Evolutionary conservation across 2,113 vertebrate genomes (phyloP).

Genomic region (Erythrolamprus reginae): DNA sequence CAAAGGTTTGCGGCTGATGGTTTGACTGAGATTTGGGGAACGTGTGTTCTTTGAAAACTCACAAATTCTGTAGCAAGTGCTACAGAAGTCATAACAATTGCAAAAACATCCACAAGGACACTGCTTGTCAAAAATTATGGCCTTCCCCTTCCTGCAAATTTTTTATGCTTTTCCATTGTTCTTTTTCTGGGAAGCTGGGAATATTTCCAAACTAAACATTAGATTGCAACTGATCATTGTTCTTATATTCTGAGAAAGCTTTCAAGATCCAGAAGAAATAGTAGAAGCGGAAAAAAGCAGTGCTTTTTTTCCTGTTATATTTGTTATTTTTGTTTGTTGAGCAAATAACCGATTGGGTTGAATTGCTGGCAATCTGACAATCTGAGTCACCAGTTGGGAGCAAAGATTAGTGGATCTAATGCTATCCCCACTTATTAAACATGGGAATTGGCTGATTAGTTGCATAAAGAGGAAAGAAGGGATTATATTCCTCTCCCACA

Average conservation of each 20-base stretch:
- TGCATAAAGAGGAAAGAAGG: no score
- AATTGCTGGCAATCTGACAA: background rate
- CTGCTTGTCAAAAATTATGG: background rate
- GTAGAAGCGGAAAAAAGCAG: background rate
- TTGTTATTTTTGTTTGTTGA: background rate
- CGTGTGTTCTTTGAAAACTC: background rate
- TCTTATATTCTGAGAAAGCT: background rate
- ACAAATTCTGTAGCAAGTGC: background rate
- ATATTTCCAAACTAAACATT: background rate
- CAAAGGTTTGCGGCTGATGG: background rate
- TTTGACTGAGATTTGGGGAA: background rate
- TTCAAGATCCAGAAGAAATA: background rate
- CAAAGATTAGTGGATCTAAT: background rate
- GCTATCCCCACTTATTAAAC: no score
- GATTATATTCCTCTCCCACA: background rate
- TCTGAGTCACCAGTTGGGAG: background rate
- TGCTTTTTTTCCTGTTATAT: background rate
- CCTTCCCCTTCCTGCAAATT: background rate
- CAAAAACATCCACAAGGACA: background rate
- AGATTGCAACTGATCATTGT: background rate
- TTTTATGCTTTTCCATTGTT: background rate
- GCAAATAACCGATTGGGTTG: background rate
- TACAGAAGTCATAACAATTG: background rate
- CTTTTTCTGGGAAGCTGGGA: background rate
- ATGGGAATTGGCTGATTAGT: no score